Evolutionary conservation across 2,113 vertebrate genomes (phyloP).

Genomic region (Onychostruthus taczanowskii): DNA sequence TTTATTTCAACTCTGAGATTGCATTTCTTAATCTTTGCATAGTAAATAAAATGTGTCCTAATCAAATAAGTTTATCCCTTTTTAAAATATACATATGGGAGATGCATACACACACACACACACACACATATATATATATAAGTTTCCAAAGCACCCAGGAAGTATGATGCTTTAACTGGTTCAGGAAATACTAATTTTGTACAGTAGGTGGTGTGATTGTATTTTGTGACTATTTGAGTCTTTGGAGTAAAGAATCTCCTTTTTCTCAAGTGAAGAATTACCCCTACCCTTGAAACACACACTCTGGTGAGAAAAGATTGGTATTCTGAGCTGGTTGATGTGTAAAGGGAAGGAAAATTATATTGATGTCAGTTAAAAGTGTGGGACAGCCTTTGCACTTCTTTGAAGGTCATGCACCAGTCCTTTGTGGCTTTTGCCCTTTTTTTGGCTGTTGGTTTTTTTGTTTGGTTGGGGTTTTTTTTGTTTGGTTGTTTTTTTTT

Average conservation of each 20-base stretch:
- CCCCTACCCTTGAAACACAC: not conserved
- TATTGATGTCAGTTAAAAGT: not conserved
- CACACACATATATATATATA: not conserved
- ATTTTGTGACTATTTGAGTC: not conserved
- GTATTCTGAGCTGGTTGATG: not conserved
- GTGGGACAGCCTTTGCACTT: not conserved
- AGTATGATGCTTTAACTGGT: not conserved
- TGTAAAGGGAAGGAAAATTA: not conserved
- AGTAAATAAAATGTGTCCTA: not conserved
- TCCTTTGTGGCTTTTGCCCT: not conserved
- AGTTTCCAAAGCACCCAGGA: not conserved
- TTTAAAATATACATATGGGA: not conserved
- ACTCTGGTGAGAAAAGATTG: not conserved
- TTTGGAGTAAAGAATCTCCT: not conserved
- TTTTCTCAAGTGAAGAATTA: not conserved
- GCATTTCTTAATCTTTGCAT: not conserved
- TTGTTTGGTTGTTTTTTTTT: no score
- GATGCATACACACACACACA: no score
- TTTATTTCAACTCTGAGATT: not conserved
- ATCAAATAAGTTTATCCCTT: not conserved
- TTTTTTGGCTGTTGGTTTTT: no score
- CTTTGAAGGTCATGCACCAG: not conserved
- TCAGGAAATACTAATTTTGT: not conserved
- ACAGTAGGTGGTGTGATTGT: not conserved
- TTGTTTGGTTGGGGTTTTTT: no score